Conservation (phyloP, 2,113 vertebrate species). For the Okapia johnstoni region DNA sequence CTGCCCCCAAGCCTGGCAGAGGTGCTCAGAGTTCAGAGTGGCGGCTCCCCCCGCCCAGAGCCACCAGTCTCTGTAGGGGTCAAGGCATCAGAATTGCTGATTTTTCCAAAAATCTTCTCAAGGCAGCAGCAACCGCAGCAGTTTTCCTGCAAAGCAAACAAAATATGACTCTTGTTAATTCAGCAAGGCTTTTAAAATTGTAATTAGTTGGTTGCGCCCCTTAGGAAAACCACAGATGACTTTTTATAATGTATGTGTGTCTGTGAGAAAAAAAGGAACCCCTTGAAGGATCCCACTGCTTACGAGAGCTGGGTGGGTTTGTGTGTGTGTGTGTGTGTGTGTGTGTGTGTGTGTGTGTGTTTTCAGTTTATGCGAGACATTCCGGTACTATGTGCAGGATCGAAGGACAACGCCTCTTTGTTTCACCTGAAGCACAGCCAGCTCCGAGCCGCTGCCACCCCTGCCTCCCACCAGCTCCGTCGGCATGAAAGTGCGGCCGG, state of each 20-base stretch:
- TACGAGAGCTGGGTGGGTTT: neutral
- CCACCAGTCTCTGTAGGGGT: constrained; percentile 71
- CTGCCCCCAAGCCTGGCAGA: neutral
- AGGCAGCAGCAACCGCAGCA: constrained; percentile 83
- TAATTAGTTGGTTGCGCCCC: constrained; percentile 74
- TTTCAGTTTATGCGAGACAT: constrained; percentile 43
- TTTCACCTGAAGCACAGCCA: constrained; percentile 24
- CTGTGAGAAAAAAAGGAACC: constrained; percentile 12
- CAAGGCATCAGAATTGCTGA: constrained; percentile 82
- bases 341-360: neutral
- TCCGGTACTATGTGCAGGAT: constrained; percentile 35
- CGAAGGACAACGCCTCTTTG: constrained; percentile 65
- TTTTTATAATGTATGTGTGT: constrained; percentile 62
- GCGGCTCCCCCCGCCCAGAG: constrained; percentile 75
- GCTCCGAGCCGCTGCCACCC: neutral
- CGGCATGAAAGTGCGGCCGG: neutral
- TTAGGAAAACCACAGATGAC: constrained; percentile 70
- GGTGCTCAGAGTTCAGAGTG: constrained; percentile 60
- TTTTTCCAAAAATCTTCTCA: constrained; percentile 77
- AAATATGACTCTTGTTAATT: constrained; percentile 80
- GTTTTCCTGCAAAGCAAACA: constrained; percentile 85
- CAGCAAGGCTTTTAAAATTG: constrained; percentile 76
- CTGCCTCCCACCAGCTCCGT: constrained; percentile 9
- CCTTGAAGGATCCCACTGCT: constrained; percentile 49
- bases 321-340: neutral